Evolutionary conservation across 2,797 vertebrate species (phyloP), one percentile per base, ranked within the genome.

Genomic region (Cuculus canorus): DNA sequence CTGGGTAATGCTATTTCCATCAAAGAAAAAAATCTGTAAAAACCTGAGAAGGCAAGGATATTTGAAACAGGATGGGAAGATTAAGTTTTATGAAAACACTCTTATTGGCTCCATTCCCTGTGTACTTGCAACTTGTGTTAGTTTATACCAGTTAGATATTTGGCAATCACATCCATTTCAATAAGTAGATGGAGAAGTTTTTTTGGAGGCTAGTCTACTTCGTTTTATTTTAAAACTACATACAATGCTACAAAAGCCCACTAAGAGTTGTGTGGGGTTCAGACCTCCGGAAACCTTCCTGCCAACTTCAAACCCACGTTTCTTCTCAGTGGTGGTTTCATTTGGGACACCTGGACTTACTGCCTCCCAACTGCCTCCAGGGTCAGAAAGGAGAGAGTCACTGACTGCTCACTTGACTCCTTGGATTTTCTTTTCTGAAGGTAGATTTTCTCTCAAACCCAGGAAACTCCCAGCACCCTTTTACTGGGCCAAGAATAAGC

Each of bases 261-360:
- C 6, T 0, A 4, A 0, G 12, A 41, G 24, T 3, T 41, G 32
- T 32, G 7, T 53, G 27, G 54, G 13, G 3, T 45, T 75, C 50
- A 61, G 56, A 32, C 9, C 24, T 72, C 16, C 1, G 2, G 33
- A 50, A 39, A 5, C 10, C 18, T 54, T 33, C 5, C 43, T 54
- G 28, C 14, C 24, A 0, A 0, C 69, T 41, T 30, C 30, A 13
- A 10, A 7, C 23, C 28, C 3, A 1, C 27, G 1, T 45, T 1
- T 0, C 33, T 81, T 53, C n/a, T 0, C 0, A n/a, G 1, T 3
- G 27, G 2, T 30, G 14, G 2, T 14, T 82, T 1, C 1, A 13
- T 23, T 43, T 54, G 59, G 43, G 69, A 13, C 56, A 10, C 39
- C 12, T 0, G 1, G 37, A 3, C 27, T 65, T 0, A 0, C 6